Base-by-base conservation (phyloP, 2,888 invertebrate species). In the Sinotaia quadrata region DNA sequence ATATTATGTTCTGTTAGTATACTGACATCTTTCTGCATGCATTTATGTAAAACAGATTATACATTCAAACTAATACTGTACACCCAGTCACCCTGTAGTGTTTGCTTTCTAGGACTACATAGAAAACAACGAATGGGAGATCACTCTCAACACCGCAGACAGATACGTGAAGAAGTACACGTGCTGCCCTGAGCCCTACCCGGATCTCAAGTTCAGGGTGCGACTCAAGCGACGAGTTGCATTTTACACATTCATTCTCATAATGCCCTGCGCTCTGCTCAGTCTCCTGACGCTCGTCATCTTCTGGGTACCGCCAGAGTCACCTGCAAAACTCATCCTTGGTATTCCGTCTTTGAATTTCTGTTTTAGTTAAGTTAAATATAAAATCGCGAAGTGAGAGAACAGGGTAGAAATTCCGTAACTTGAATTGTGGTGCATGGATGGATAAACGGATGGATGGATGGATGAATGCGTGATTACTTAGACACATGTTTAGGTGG, bases 221-320 rank as follows among this genome's bases (percentile, higher is more conserved):
- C 77, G 76, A 37, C 71, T 87, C 24, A 75, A 78, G 52, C 74
- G 85, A 49, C 78, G 80, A 57, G 83, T 84, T 49, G 84, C 85
- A n/a, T 88, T 87, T 75, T 87, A 87, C 75, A 85, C 84, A 36
- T 87, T 88, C 76, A 86, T 88, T 60, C 81, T 88, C 58, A 84
- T 88, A 65, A 77, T 88, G 66, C 88, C 88, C 8, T 88, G 88
- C 75, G 84, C 86, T 31, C 78, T 88, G 12, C 80, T 88, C 54
- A 87, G 87, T 10, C 79, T 85, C 12, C 77, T 88, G 31, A 88
- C 87, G 10, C 80, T 88, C 74, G 87, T 87, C 54, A 85, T 88
- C 58, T 88, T 88, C 80, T 88, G 88, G 88, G 85, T 88, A n/a
- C 88, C 88, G 10, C 88, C 88, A 7, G 88, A 88, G 72, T 85